Evolutionary conservation across 1,140 invertebrate genomes (phyloP).

Genomic region (Drosophila pseudoananassae): DNA sequence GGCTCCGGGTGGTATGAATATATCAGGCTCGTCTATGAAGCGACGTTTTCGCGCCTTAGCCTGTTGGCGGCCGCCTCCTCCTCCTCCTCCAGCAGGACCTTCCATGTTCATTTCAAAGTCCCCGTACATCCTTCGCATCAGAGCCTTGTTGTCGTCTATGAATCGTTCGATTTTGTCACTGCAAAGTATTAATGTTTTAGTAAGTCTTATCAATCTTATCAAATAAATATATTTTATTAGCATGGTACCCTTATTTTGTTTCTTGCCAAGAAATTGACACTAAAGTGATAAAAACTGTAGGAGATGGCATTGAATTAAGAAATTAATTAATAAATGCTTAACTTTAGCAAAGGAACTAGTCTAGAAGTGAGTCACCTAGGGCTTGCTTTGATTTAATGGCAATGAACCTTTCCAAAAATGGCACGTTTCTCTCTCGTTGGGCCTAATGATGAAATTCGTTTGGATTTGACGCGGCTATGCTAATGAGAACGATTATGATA

Average conservation of each 20-base stretch:
- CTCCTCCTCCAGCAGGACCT: slow-evolving; percentile 84
- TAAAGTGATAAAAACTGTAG: slow-evolving; percentile 4
- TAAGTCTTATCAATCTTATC: background rate
- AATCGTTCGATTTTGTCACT: slow-evolving; percentile 95
- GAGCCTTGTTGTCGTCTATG: slow-evolving; percentile 96
- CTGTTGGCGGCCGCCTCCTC: slow-evolving; percentile 79
- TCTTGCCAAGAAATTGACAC: slow-evolving; percentile 10
- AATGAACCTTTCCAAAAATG: slow-evolving; percentile 8
- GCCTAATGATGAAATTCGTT: slow-evolving; percentile 34
- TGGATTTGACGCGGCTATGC: slow-evolving; percentile 27
- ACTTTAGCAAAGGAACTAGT: background rate
- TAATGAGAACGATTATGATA: slow-evolving; percentile 22
- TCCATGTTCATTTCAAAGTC: slow-evolving; percentile 89
- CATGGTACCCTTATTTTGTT: too few species aligned
- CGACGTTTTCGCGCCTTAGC: slow-evolving; percentile 85
- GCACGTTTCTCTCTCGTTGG: slow-evolving; percentile 2
- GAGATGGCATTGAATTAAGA: slow-evolving; percentile 7
- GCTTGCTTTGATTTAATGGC: background rate
- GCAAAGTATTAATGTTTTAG: background rate
- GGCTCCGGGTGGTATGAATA: slow-evolving; percentile 84
- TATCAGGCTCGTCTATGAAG: slow-evolving; percentile 85
- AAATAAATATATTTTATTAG: too few species aligned
- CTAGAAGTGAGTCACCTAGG: slow-evolving; percentile 17
- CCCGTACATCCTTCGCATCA: slow-evolving; percentile 96
- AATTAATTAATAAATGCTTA: slow-evolving; percentile 3